phyloP scores from a whole-genome alignment of 2,113 vertebrate genomes.

The Oceanites oceanicus region DNA sequence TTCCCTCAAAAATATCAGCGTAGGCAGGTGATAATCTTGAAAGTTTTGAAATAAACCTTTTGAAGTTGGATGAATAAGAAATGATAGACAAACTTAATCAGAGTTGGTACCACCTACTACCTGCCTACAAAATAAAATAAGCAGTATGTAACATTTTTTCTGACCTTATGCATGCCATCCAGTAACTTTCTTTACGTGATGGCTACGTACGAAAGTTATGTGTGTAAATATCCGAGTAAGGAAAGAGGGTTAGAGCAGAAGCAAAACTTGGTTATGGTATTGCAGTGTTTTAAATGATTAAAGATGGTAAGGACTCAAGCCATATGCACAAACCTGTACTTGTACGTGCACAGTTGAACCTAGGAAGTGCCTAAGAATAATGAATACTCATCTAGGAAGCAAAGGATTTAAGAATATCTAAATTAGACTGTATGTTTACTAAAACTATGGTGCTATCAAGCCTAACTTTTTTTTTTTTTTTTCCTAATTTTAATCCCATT shows the following conservation, averaged over 20 bases:
- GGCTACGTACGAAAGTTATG: fast-evolving
- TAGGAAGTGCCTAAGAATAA: constrained; percentile 12
- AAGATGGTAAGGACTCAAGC: background rate
- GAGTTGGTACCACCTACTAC: background rate
- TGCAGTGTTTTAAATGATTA: background rate
- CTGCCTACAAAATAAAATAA: background rate
- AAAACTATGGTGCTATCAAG: background rate
- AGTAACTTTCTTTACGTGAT: background rate
- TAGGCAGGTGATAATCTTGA: background rate
- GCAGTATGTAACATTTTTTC: background rate
- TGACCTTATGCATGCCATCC: background rate
- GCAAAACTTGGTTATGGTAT: background rate
- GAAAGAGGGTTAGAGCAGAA: background rate
- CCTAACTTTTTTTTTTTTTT: background rate
- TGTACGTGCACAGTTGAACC: background rate
- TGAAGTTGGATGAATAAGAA: background rate
- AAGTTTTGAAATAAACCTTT: background rate
- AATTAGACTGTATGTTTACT: background rate
- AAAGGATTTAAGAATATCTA: background rate
- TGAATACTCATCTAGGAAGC: background rate
- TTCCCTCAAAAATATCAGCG: background rate
- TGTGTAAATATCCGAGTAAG: background rate
- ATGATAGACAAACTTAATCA: background rate
- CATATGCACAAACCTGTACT: background rate
- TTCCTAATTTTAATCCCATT: background rate